These are phyloP conservation scores for Onchidella celtica DNA, from an alignment of 2,888 invertebrate genomes.

Conservation along the genomic window DNA sequence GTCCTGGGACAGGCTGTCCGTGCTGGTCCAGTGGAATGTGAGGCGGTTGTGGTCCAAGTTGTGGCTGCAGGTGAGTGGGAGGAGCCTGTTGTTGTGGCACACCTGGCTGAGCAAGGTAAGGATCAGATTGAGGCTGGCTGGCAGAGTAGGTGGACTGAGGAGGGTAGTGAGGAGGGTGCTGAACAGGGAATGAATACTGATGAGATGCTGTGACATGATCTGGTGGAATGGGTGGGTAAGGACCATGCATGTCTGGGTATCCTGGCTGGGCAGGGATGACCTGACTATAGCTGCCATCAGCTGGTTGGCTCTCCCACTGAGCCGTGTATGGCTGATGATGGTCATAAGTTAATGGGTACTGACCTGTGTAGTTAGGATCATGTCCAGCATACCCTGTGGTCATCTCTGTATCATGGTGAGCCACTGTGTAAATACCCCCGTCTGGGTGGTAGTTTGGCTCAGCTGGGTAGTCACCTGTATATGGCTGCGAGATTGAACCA, in stretches of 20 bases:
- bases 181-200: conserved; percentile 28
- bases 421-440: not conserved
- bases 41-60: conserved; percentile 5
- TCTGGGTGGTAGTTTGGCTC: conserved; percentile 20
- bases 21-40: conserved; percentile 2
- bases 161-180: conserved; percentile 10
- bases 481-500: not conserved
- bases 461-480: not conserved
- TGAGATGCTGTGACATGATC: conserved; percentile 21
- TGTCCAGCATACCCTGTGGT: conserved; percentile 1
- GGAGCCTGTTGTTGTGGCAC: conserved; percentile 16
- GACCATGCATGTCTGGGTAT: conserved; percentile 4
- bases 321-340: conserved; percentile 38
- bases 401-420: conserved; percentile 6
- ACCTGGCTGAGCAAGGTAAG: conserved; percentile 12
- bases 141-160: conserved; percentile 12
- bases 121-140: not conserved
- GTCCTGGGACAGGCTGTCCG: not conserved
- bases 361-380: conserved; percentile 11
- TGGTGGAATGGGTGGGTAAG: conserved; percentile 19
- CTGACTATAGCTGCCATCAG: not conserved
- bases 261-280: not conserved
- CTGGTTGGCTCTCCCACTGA: conserved; percentile 30
- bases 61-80: not conserved
- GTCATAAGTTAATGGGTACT: conserved; percentile 30